Conservation (phyloP, 2,888 invertebrate species). For the Apotomis turbidana region DNA sequence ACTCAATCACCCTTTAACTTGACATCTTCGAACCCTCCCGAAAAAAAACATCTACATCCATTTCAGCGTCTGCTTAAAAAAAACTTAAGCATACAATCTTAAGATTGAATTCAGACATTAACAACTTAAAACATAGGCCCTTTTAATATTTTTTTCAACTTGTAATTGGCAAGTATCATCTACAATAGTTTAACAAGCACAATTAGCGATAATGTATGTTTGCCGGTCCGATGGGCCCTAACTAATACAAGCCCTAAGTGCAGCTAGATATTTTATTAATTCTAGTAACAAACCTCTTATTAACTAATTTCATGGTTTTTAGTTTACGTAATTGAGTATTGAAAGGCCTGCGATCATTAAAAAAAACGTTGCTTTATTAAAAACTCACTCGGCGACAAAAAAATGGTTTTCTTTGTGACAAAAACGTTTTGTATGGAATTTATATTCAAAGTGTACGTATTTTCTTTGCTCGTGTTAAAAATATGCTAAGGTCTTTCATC, state of each 20-base stretch:
- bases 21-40: neutral
- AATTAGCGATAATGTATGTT: conserved; percentile 31
- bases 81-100: neutral
- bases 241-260: conserved; percentile 31
- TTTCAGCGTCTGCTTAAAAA: too few relatives aligned
- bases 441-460: too few relatives aligned
- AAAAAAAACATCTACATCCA: neutral
- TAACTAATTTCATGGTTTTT: conserved; percentile 63
- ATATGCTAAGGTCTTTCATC: too few relatives aligned
- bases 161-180: conserved; percentile 22
- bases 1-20: conserved; percentile 6
- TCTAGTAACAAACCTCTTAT: conserved; percentile 45
- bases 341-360: conserved; percentile 7
- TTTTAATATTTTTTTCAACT: neutral
- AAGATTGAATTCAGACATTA: neutral
- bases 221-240: conserved; percentile 34
- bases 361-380: neutral
- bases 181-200: conserved; percentile 32
- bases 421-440: too few relatives aligned
- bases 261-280: conserved; percentile 21
- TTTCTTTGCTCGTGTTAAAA: too few relatives aligned
- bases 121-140: neutral
- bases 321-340: conserved; percentile 49
- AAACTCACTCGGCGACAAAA: too few relatives aligned
- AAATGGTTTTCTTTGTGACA: too few relatives aligned